Evolutionary conservation across 2,113 vertebrate genomes (phyloP), one percentile per base, ranked within the genome.

Genomic region (Hydropotes inermis): DNA sequence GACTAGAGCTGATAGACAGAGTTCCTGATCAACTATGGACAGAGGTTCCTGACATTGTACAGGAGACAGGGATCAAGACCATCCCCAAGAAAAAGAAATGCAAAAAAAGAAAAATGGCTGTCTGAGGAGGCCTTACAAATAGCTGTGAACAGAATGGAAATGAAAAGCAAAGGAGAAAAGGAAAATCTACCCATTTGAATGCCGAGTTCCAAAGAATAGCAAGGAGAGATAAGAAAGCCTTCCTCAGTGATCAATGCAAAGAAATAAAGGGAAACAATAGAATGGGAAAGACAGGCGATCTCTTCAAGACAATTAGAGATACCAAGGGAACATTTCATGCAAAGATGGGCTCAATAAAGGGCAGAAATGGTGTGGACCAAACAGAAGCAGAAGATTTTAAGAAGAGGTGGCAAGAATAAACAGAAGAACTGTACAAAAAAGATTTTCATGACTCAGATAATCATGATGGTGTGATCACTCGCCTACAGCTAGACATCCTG

Each of bases 41-140:
- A 0, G 64, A 70, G n/a, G n/a, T 21, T 70, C 0, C 0, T 11
- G n/a, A 36, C n/a, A 36, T 36, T 70, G n/a, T 70, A 70, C 64
- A 36, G 17, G 17, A 70, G n/a, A 70, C 4, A 10, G n/a, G n/a
- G n/a, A 70, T 36, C 64, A 70, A 70, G 17, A 70, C n/a, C n/a
- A 21, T 36, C 4, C 4, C 9, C 64, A 70, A 36, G 64, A 36
- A 70, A 67, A 70, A 70, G 17, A 70, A 36, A 19, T 70, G 17
- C n/a, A 70, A 36, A 36, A 70, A 70, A 36, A 21, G 64, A 9
- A 70, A 70, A 70, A 70, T 70, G n/a, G 17, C 33, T 67, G 2
- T 70, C 17, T 36, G 16, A 36, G n/a, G 8, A 70, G 64, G 33
- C 8, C n/a, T 70, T 70, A 36, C 17, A 70, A 70, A 70, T 70